Conservation (phyloP, 2,888 invertebrate species). For the Horisme vitalbata region DNA sequence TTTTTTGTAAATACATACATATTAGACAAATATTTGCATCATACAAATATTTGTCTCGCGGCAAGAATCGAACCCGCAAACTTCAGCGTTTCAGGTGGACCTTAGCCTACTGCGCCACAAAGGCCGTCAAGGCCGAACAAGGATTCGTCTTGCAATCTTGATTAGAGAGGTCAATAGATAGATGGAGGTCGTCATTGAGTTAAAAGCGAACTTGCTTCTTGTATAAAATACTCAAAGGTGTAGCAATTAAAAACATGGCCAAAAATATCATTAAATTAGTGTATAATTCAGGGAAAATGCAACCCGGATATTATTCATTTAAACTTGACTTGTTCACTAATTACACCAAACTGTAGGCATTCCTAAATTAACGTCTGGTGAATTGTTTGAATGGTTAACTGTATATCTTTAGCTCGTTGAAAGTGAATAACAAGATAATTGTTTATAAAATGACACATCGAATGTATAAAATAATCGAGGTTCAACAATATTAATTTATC, state of each 20-base stretch:
- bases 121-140: too few species aligned
- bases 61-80: too few species aligned
- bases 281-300: conserved; percentile 18
- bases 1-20: too few species aligned
- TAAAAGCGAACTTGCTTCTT: not conserved
- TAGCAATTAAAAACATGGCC: conserved; percentile 14
- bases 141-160: not conserved
- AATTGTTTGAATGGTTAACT: conserved; percentile 22
- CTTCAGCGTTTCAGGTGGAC: too few species aligned
- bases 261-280: conserved; percentile 27
- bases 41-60: too few species aligned
- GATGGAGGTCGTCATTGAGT: not conserved
- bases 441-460: conserved; percentile 20
- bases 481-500: conserved; percentile 17
- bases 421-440: conserved; percentile 23
- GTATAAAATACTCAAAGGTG: not conserved
- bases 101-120: too few species aligned
- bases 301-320: conserved; percentile 25
- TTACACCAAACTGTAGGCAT: conserved; percentile 2
- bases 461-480: conserved; percentile 1
- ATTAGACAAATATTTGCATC: too few species aligned
- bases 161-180: conserved; percentile 2
- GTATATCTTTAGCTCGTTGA: conserved; percentile 1
- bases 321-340: conserved; percentile 18
- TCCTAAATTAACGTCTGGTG: conserved; percentile 9